Evolutionary conservation across 2,888 invertebrate species (phyloP), one percentile per base, ranked within the genome.

Genomic region (Oscheius sp.): DNA sequence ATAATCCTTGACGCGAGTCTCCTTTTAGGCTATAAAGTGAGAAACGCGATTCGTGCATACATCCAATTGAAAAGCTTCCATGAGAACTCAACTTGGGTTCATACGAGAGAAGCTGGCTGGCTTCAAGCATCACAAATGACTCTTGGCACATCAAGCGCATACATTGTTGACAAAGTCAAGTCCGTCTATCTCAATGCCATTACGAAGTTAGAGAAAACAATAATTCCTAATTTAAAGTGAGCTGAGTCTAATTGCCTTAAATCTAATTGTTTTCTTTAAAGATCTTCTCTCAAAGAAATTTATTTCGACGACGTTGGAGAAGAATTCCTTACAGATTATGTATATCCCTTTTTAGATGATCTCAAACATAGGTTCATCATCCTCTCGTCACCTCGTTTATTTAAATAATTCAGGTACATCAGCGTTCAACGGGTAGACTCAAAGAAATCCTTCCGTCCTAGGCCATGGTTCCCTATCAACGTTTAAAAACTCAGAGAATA

Each of bases 11-110:
- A 29, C 18, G 35, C 6, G 18, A 1, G 21, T 12, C 27, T 16
- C 25, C 43, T 58, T 35, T 18, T 27, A 78, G 78, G 75, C 5
- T 82, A 83, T 74, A 53, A 75, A 35, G 81, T 75, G 1, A 71
- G 83, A 0, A 76, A 80, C 61, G 69, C 76, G 9, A 79, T 83
- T 55, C 73, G 79, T 16, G 72, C 74, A 7, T 78, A 78, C 64
- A 71, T 72, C 2, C 73, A 77, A 66, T 58, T 80, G n/a, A 76
- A 78, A 59, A 64, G 59, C 9, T 79, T 78, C 72, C 79, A 77
- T 52, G 81, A 83, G 35, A 80, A 81, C 27, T 77, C 79, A 6
- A 77, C 78, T 5, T 83, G 78, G 79, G 76, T 83, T 55, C 83
- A 83, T 70, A 82, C 80, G 59, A 69, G 79, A 63, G 79, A 79